A percentile compares a stretch with the other conserved stretches of the same genome.
Evolutionary conservation across 1,140 invertebrate genomes (phyloP).

Genomic region (Eurytemora carolleeae): DNA sequence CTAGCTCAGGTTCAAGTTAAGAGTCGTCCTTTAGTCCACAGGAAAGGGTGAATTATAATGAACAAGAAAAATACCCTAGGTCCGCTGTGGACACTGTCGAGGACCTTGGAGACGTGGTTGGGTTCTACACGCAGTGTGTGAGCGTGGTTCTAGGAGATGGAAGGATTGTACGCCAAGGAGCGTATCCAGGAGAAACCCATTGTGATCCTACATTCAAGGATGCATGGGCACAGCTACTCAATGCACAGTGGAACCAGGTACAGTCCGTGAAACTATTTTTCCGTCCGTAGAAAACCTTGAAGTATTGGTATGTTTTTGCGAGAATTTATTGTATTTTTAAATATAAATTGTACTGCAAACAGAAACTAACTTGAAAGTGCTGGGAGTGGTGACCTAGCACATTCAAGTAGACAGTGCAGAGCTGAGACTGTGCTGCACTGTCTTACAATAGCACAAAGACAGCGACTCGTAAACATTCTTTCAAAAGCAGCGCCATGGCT

Average conservation of each 20-base stretch:
- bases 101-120: conserved; percentile 4
- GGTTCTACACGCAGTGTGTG: conserved; percentile 12
- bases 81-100: conserved; percentile 5
- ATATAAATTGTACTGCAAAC: background rate
- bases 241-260: background rate
- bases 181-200: background rate
- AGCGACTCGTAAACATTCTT: too few species aligned
- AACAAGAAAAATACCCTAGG: too few species aligned
- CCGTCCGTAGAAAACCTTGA: background rate
- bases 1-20: too few species aligned
- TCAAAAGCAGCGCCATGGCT: too few species aligned
- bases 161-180: conserved; percentile 4
- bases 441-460: background rate
- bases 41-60: too few species aligned
- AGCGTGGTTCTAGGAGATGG: conserved; percentile 2
- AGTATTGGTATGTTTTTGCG: background rate
- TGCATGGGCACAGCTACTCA: background rate
- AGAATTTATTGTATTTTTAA: background rate
- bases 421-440: background rate
- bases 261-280: background rate
- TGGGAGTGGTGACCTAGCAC: too few species aligned
- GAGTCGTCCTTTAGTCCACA: too few species aligned
- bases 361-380: too few species aligned
- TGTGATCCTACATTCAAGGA: background rate
- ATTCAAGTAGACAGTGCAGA: background rate